Evolutionary conservation across 1,140 invertebrate genomes (phyloP), one percentile per base, ranked within the genome.

Genomic region (Drosophila obscura): DNA sequence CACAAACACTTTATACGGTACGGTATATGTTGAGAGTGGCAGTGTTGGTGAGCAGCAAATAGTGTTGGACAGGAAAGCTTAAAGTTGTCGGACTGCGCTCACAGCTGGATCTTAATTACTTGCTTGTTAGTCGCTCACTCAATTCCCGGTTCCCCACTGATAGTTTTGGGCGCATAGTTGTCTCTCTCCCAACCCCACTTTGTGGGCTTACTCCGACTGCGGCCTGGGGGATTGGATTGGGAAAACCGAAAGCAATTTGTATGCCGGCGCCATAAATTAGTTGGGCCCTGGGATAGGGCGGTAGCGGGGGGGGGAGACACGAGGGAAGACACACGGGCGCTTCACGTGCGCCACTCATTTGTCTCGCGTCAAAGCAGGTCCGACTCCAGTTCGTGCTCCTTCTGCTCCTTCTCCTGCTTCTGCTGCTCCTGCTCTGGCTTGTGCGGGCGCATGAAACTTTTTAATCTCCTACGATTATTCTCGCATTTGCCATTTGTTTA

Each of bases 381-480:
- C 66, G 41, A 39, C 28, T 26, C 55, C 67, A 63, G 51, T 24
- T 35, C 44, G 31, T 44, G 28, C 43, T 39, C 53, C 28, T n/a
- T 15, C n/a, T 13, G 0, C 5, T 6, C 13, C 16, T 1, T 11
- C n/a, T 8, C 45, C 43, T 31, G 9, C n/a, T 16, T 39, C 31
- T 28, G 46, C 9, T 4, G 22, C 7, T 16, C 28, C 48, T 31
- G 4, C 11, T 39, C 35, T 13, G 35, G 35, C 28, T 55, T 64
- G 60, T 77, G 66, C 72, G 77, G 83, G 74, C 78, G 44, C 71
- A 72, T 72, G 80, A 89, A 91, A 91, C 82, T 91, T 91, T 91
- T 87, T 91, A 91, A 91, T 91, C 90, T 91, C 72, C 71, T 64
- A 73, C 90, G 90, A 91, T 91, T 91, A 91, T 91, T 91, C 89